Base-by-base conservation (phyloP, 2,797 vertebrate species). In the Pseudotriccus pelzelni region DNA sequence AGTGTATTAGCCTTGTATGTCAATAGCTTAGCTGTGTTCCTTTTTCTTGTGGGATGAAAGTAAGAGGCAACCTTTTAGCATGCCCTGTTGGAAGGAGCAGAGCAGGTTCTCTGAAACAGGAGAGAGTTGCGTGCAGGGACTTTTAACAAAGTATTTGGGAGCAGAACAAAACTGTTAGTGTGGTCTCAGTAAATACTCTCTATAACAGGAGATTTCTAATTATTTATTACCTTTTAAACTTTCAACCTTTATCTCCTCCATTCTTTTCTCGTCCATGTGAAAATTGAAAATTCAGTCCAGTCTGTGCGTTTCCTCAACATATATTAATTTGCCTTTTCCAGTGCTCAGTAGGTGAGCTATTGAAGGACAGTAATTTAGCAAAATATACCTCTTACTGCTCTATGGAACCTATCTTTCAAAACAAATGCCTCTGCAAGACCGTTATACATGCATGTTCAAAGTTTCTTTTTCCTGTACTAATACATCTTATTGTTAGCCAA, bases 231-330 rank as follows among this genome's bases (percentile, higher is more conserved):
- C 59, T 64, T 59, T 81, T 53, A 3, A 58, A 66, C 23, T 89
- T 72, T 81, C 13, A 14, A 21, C 1, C 3, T 9, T 9, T 37
- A 27, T 34, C 1, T 4, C 30, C 24, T 41, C 17, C 4, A 1
- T 36, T 34, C 63, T 63, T 59, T 76, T 14, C 9, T 22, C 52
- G 18, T 64, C 9, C 30, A 11, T 19, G 4, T 53, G 37, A 91
- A 89, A 84, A 75, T 1, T 14, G 15, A 84, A 87, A 82, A 84
- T 84, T 69, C 24, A 36, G n/a, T 87, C 76, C 0, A 1, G 8
- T 58, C 37, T 55, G 15, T 62, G 12, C 4, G 9, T 72, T 63
- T 47, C 10, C 27, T 44, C 46, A 53, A 34, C n/a, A 6, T 69
- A 44, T 70, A 23, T 55, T 59, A 62, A 39, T 39, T 60, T 75